These are phyloP conservation scores for Henricia sp. DNA, from an alignment of 53 echinoderm and acorn worm species.

Conservation along the genomic window DNA sequence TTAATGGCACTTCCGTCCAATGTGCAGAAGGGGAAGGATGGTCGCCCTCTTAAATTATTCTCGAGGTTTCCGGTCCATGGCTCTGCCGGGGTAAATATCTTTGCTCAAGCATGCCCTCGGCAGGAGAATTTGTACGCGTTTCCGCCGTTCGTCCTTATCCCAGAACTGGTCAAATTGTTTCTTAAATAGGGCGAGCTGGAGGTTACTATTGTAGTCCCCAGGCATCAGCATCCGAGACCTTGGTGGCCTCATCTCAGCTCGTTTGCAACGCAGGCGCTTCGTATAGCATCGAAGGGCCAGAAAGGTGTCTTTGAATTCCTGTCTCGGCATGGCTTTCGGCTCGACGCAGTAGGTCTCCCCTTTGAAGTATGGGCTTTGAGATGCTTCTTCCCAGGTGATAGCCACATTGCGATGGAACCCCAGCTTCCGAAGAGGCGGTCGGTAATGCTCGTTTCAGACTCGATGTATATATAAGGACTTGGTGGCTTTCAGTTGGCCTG, in stretches of 20 bases:
- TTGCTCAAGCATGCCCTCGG: background rate
- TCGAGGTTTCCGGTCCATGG: slow-evolving; percentile 14
- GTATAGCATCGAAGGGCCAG: background rate
- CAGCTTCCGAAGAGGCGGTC: too few species aligned
- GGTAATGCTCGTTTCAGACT: too few species aligned
- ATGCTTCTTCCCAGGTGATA: slow-evolving; percentile 1
- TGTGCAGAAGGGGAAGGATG: background rate
- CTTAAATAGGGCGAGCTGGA: background rate
- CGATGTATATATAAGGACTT: too few species aligned
- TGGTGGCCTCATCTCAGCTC: slow-evolving; percentile 2
- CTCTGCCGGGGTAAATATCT: slow-evolving; percentile 7
- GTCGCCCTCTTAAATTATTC: background rate
- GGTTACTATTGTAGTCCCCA: too few species aligned
- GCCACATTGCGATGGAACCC: too few species aligned
- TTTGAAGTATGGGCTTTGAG: slow-evolving; percentile 13
- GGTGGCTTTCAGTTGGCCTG: too few species aligned
- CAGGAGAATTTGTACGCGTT: background rate
- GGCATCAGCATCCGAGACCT: background rate
- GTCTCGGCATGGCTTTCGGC: background rate
- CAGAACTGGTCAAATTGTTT: background rate
- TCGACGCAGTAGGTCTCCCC: background rate
- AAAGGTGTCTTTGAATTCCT: background rate
- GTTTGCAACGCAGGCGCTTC: background rate
- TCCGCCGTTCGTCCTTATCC: slow-evolving; percentile 5
- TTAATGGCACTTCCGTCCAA: background rate